A percentile compares a stretch with the other conserved stretches of the same genome.
Evolutionary conservation across 2,113 vertebrate species (phyloP).

Genomic region (Polyodon spathula): DNA sequence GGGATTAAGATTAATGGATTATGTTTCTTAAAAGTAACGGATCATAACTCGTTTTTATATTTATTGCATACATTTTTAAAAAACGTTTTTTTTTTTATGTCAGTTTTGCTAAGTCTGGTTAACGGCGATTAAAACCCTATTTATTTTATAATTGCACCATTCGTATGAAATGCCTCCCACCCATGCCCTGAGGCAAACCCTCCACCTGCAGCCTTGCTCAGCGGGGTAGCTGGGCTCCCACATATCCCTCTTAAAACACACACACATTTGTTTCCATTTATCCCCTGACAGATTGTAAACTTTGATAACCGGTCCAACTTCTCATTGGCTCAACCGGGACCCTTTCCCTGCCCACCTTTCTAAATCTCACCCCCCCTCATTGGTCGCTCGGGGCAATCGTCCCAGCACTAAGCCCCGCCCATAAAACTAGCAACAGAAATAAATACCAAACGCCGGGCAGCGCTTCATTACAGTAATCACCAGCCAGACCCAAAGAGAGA

Average conservation of each 20-base stretch:
- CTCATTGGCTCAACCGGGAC: constrained; percentile 38
- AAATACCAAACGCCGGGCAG: constrained; percentile 29
- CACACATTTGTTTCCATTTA: constrained; percentile 75
- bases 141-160: constrained; percentile 35
- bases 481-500: too few species aligned
- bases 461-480: constrained; percentile 40
- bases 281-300: constrained; percentile 64
- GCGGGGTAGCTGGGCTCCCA: constrained; percentile 66
- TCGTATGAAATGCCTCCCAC: constrained; percentile 36
- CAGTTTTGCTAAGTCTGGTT: constrained; percentile 13
- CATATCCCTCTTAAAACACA: constrained; percentile 66
- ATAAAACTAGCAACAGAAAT: constrained; percentile 3
- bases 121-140: constrained; percentile 32
- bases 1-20: constrained; percentile 2
- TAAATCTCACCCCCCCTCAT: constrained; percentile 24
- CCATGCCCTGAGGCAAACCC: constrained; percentile 48
- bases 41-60: neutral
- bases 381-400: constrained; percentile 40
- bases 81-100: too few species aligned
- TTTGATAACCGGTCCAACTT: constrained; percentile 47
- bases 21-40: neutral
- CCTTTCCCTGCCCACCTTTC: constrained; percentile 21
- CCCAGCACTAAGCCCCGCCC: constrained; percentile 30
- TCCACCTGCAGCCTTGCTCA: constrained; percentile 55
- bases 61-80: too few species aligned